Conservation (phyloP, 2,797 vertebrate genomes). For the Halcyon smyrnensis region DNA sequence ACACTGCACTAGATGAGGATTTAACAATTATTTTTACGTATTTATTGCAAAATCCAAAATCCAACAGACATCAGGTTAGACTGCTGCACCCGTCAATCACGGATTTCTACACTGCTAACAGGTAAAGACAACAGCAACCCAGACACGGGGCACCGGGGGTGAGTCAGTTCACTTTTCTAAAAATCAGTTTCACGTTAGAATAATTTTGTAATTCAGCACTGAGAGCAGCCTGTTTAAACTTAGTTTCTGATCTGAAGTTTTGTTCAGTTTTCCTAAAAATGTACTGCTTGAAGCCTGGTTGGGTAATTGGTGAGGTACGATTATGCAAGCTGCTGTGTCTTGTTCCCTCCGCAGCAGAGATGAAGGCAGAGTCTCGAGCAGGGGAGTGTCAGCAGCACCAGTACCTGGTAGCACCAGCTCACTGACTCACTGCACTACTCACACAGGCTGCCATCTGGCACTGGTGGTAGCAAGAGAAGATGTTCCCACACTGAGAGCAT, state of each 20-base stretch:
- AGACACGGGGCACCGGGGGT: accelerated
- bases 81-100: background rate
- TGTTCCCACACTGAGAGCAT: background rate
- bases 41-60: background rate
- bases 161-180: background rate
- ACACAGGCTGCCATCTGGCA: background rate
- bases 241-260: background rate
- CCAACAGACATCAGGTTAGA: background rate
- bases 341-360: accelerated
- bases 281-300: background rate
- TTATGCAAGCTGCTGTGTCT: accelerated
- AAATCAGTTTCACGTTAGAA: background rate
- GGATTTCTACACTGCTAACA: background rate
- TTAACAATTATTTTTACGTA: background rate
- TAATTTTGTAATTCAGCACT: background rate
- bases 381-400: accelerated
- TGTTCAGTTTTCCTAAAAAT: background rate
- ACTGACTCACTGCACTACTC: background rate
- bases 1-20: background rate
- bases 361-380: background rate
- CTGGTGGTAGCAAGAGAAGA: background rate
- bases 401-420: accelerated
- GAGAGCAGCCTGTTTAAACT: background rate
- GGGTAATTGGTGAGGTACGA: background rate
- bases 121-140: background rate